Conservation (phyloP, 2,113 vertebrate genomes). For the Macaca nemestrina region DNA sequence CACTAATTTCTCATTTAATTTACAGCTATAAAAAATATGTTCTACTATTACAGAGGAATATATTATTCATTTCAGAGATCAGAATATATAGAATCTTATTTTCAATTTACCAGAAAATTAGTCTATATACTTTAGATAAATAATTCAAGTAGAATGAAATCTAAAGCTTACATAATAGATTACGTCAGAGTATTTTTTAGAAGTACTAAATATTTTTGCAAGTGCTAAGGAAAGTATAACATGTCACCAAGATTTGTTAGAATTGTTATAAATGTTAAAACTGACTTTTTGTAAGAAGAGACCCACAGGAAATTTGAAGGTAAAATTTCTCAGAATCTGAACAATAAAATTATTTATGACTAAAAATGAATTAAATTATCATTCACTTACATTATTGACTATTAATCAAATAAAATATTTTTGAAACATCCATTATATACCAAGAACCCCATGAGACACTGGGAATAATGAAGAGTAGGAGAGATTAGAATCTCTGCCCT, state of each 20-base stretch:
- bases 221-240: not conserved
- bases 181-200: not conserved
- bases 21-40: not conserved
- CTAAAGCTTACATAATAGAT: not conserved
- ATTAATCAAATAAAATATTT: not conserved
- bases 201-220: not conserved
- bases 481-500: not conserved
- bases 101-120: not conserved
- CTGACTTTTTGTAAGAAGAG: not conserved
- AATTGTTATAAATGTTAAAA: not conserved
- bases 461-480: not conserved
- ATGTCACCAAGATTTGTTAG: not conserved
- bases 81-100: not conserved
- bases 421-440: not conserved
- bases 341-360: not conserved
- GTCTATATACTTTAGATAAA: not conserved
- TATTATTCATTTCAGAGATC: not conserved
- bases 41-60: not conserved
- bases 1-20: not conserved
- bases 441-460: not conserved
- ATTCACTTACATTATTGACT: not conserved
- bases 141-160: not conserved
- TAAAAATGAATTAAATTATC: not conserved
- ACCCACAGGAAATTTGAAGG: not conserved
- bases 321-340: not conserved